Evolutionary conservation across 1,140 invertebrate genomes (phyloP), one percentile per base, ranked within the genome.

Genomic region (Lethrus apterus): DNA sequence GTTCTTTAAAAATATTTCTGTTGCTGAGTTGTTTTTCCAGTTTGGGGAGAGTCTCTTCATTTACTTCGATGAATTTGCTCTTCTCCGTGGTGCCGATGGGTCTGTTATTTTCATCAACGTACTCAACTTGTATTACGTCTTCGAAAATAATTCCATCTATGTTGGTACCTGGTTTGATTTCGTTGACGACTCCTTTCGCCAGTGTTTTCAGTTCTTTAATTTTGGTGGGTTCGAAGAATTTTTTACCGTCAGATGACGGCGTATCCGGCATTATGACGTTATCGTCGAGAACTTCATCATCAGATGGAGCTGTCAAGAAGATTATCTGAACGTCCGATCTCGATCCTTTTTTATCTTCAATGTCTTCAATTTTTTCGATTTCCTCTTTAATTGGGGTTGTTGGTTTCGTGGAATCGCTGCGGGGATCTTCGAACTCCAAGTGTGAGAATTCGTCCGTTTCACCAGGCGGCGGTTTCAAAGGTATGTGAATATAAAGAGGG

Each of bases 401-500:
- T 8, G 11, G 21, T 32, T 47, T 38, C 23, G 11, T 44, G 18
- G 15, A 23, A 20, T 42, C 34, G 24, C 5, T 26, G 5, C 5
- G 5, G 2, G 11, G 13, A 20, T 46, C 54, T 46, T 54, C 56
- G 41, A 59, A 58, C 46, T 61, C 58, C n/a, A 63, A 44, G 35
- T 65, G 45, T 2, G 62, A 63, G 51, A 59, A 63, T 24, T 63
- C 60, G 35, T 66, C 64, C 4, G 50, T 54, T 55, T 58, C 46
- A 14, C 59, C 64, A 4, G 52, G 43, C 7, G 62, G 58, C 29
- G 60, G 59, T 54, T 63, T 65, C 30, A 67, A 34, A 2, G 65
- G 65, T 46, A 67, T 67, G 24, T 63, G 60, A 32, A 67, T 67
- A 47, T 64, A 64, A 17, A 62, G 51, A n/a, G 61, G 61, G 32